phyloP scores from a whole-genome alignment of 2,888 invertebrate species.

The Noctua comes region DNA sequence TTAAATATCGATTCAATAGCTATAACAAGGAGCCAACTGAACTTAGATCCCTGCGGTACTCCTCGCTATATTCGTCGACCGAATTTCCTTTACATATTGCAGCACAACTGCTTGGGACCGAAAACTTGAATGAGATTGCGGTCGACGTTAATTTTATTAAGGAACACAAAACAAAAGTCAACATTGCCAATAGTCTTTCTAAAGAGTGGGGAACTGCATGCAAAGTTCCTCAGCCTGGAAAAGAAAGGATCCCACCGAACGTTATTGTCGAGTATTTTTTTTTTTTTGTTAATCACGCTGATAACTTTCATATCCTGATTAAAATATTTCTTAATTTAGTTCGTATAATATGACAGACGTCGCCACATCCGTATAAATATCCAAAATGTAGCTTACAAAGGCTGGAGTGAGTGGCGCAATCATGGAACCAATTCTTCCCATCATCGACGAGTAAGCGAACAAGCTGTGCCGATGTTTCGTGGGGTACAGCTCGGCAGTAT shows the following conservation, averaged over 20 bases:
- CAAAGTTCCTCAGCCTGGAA: not conserved
- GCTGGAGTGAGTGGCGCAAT: conserved; percentile 91
- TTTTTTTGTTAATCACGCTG: too few species aligned
- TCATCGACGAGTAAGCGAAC: conserved; percentile 91
- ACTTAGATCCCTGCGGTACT: not conserved
- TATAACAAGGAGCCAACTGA: not conserved
- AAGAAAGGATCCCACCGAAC: not conserved
- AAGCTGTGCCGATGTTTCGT: conserved; percentile 90
- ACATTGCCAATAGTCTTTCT: too few species aligned
- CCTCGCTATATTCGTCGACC: not conserved
- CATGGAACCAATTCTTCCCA: conserved; percentile 91
- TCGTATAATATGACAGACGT: too few species aligned
- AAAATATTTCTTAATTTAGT: not conserved
- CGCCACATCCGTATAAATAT: not conserved
- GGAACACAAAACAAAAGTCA: too few species aligned
- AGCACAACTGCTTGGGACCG: not conserved
- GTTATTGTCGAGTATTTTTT: not conserved
- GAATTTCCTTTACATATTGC: not conserved
- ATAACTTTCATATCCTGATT: too few species aligned
- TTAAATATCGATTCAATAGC: too few species aligned
- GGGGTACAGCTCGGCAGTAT: conserved; percentile 91
- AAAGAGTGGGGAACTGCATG: not conserved
- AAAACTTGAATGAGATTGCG: too few species aligned
- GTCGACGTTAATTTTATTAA: too few species aligned
- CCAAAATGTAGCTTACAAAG: conserved; percentile 81